These are phyloP conservation scores for Melanotaenia maccullochi DNA, from an alignment of 2,797 vertebrate species.

Conservation along the genomic window DNA sequence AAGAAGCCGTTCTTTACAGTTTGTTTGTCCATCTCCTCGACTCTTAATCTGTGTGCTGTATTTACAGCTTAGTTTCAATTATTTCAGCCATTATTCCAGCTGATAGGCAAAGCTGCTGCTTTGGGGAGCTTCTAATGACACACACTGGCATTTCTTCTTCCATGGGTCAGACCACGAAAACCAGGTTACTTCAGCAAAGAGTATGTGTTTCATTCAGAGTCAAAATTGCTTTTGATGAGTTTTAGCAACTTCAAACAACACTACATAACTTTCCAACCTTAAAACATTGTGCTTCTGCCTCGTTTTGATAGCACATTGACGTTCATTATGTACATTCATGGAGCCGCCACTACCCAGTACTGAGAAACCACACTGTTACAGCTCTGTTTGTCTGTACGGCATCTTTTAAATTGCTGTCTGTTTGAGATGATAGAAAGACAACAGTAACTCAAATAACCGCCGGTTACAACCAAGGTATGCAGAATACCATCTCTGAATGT, in stretches of 20 bases:
- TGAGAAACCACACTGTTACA: background rate
- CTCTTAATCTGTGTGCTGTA: constrained; percentile 16
- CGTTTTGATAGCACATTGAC: background rate
- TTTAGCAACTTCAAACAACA: background rate
- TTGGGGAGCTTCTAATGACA: constrained; percentile 45
- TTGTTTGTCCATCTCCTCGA: background rate
- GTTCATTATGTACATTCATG: too few relatives aligned
- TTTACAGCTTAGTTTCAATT: constrained; percentile 42
- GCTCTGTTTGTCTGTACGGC: background rate
- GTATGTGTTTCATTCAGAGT: background rate
- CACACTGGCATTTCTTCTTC: constrained; percentile 13
- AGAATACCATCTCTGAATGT: too few relatives aligned
- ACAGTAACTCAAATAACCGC: background rate
- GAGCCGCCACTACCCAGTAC: too few relatives aligned
- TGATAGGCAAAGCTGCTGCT: constrained; percentile 27
- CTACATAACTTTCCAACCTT: background rate
- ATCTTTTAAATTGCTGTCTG: background rate
- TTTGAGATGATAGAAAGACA: background rate
- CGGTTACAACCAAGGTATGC: background rate
- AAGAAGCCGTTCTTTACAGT: constrained; percentile 50
- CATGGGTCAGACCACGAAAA: background rate
- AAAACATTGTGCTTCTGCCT: background rate
- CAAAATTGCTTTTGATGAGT: background rate
- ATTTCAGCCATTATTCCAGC: constrained; percentile 19
- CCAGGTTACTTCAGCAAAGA: background rate